Evolutionary conservation across 35 echinoderm and acorn worm species (phyloP).

Genomic region (Eucidaris tribuloides): DNA sequence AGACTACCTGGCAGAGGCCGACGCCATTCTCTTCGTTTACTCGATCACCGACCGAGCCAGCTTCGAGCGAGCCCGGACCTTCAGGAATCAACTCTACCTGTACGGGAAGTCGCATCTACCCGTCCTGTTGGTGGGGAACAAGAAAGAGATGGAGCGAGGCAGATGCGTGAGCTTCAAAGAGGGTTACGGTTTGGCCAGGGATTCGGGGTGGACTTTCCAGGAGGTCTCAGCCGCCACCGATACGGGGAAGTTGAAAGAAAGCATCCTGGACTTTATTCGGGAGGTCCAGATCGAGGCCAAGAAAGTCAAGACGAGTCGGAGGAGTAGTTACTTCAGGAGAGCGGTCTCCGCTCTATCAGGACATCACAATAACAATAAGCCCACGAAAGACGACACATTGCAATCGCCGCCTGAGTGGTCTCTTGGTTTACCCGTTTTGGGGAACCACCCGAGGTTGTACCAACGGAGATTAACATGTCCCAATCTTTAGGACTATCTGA

Average conservation of each 20-base stretch:
- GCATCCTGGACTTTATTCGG: conserved; percentile 78
- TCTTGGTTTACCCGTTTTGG: conserved; percentile 22
- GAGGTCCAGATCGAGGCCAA: conserved; percentile 64
- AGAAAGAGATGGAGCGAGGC: conserved; percentile 84
- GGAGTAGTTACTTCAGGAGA: conserved; percentile 75
- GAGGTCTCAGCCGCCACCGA: conserved; percentile 88
- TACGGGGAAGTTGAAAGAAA: conserved; percentile 70
- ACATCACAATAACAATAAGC: conserved; percentile 31
- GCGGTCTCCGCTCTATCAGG: conserved; percentile 75
- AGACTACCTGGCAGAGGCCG: conserved; percentile 74
- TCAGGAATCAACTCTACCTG: conserved; percentile 48
- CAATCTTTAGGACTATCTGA: conserved; percentile 34
- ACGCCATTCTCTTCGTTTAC: conserved; percentile 89
- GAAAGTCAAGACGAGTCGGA: conserved; percentile 59
- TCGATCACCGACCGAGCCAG: conserved; percentile 72
- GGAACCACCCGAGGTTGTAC: conserved; percentile 18
- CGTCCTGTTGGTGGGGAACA: conserved; percentile 86
- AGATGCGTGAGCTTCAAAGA: conserved; percentile 79
- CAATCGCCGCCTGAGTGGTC: conserved; percentile 45
- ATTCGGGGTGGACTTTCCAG: conserved; percentile 78
- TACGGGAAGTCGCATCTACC: conserved; percentile 63
- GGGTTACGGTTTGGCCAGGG: conserved; percentile 72
- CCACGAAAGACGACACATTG: not conserved
- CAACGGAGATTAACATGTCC: conserved; percentile 71
- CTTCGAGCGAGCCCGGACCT: conserved; percentile 57